Evolutionary conservation across 2,888 invertebrate species (phyloP).

Genomic region (Tanypteryx hageni): DNA sequence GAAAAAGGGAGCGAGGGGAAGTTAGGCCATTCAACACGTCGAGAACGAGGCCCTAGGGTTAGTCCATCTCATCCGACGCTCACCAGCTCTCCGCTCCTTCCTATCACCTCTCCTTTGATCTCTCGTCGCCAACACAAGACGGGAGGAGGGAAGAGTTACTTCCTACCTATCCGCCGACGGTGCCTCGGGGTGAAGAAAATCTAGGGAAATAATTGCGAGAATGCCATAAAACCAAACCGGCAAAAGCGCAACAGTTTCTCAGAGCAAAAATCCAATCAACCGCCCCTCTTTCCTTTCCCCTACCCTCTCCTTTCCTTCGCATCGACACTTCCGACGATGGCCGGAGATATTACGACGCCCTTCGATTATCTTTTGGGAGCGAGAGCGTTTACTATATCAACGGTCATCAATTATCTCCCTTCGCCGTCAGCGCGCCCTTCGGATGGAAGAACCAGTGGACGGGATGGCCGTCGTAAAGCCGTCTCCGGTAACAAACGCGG

Average conservation of each 20-base stretch:
- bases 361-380: too few relatives aligned
- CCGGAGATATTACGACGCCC: too few relatives aligned
- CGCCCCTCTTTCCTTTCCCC: neutral
- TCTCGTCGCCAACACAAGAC: neutral
- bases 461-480: too few relatives aligned
- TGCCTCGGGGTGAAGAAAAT: neutral
- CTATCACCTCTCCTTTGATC: conserved; percentile 9
- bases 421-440: too few relatives aligned
- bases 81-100: neutral
- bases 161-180: neutral
- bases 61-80: neutral
- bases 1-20: neutral
- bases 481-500: too few relatives aligned
- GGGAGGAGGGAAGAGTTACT: neutral
- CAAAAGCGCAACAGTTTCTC: conserved; percentile 10
- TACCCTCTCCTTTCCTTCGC: too few relatives aligned
- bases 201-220: neutral
- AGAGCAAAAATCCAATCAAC: neutral
- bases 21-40: neutral
- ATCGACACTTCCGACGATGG: too few relatives aligned
- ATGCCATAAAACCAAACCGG: neutral
- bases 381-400: too few relatives aligned
- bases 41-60: neutral
- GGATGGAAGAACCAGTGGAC: too few relatives aligned
- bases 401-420: too few relatives aligned